Base-by-base conservation (phyloP, 53 echinoderm and acorn worm species). In the Stichopus horrens region DNA sequence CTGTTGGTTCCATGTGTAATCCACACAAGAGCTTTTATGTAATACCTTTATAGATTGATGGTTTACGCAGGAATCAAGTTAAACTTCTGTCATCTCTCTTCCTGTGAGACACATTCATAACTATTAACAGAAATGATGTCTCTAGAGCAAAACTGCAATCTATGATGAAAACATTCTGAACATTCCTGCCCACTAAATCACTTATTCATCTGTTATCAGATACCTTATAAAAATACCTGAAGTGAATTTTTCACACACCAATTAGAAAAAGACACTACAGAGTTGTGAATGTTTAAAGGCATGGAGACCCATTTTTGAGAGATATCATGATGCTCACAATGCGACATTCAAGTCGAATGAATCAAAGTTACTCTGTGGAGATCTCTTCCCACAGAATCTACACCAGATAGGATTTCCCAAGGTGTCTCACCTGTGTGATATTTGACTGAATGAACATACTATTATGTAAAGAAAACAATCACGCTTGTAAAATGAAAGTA, bases 361-460 rank as follows among this genome's bases (percentile, higher is more conserved):
- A 18, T 81, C 18, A 21, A 58, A 6, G 21, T 58, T 81, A 21
- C 57, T 54, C 57, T 81, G 21, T 21, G 19, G 57, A 4, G 52
- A 57, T 79, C 19, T 19, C 55, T 81, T 81, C 81, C 81, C 81
- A 81, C 81, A 81, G 81, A 81, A 81, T 57, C 81, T 53, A 21
- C 56, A 58, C 21, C 6, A 9, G 7, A 56, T 81, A 56, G 81
- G 57, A 57, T 81, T 81, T 81, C 81, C 81, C 81, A 81, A 58
- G 81, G 23, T 56, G 56, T 81, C 81, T 81, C 81, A 81, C 81
- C 81, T 81, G 54, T 37, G 37, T n/a, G 81, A 81, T 57, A 58
- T 81, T 81, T 81, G 58, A 57, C 71, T n/a, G 71, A 13, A 18
- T 6, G 19, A 71, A 7, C 14, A 37, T 37, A 37, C 37, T 37